Base-by-base conservation (phyloP, 53 echinoderm and acorn worm genomes). In the Actinopyga echinites region DNA sequence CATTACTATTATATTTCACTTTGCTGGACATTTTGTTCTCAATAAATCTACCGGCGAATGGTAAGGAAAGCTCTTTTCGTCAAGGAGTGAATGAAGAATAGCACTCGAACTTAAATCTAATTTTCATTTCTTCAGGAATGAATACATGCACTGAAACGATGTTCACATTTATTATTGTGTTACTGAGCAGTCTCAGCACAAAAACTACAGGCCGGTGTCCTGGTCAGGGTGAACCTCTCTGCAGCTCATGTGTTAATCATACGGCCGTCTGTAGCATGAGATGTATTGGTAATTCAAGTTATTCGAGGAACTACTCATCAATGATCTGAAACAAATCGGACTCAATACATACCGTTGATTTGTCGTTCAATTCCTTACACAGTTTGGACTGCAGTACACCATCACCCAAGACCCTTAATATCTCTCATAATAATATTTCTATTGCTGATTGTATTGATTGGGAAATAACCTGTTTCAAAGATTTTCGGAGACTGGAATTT, bases 191-290 rank as follows among this genome's bases (percentile, higher is more conserved):
- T n/a, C n/a, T 54, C 55, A 12, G 55, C 19, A 54, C 10, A 54
- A 54, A 54, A 6, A 62, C 30, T 13, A 8, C 12, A n/a, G n/a
- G n/a, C n/a, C 49, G 15, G 49, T 49, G 49, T 49, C 49, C 49
- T 49, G 49, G 49, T 49, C 49, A 49, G 17, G 49, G 49, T 0
- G 49, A 49, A 15, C 49, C 12, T 49, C 17, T 49, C 17, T 49
- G 49, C 49, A 49, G 49, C 11, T 38, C 69, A 7, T 69, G 40
- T 34, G 69, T 42, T 9, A 23, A 23, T 69, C n/a, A 69, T 25
- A 69, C 37, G 33, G 69, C 69, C 22, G 69, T 40, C 21, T 69
- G 69, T 33, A 44, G 69, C 6, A 20, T 25, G 42, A 69, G 69
- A 44, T 69, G 69, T 69, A 69, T 69, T 21, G 44, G 69, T 10